A percentile compares a stretch with the other conserved stretches of the same genome.
phyloP scores from a whole-genome alignment of 2,888 invertebrate species.

The Onthophagus sagittarius region DNA sequence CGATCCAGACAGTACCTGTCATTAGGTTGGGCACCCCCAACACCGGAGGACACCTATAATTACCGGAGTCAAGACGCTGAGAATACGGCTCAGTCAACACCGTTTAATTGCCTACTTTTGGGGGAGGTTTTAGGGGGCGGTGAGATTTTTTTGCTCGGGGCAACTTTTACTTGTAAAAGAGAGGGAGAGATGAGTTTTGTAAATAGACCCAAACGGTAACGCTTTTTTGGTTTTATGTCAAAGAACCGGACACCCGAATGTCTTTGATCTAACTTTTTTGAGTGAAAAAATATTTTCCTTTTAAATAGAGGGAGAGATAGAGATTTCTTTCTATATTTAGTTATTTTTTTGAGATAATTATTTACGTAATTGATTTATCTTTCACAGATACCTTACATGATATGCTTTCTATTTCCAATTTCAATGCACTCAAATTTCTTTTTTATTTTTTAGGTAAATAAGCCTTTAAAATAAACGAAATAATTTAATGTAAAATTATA shows the following conservation, averaged over 20 bases:
- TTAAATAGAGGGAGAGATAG: background rate
- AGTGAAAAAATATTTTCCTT: background rate
- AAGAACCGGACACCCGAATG: background rate
- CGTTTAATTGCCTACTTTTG: slow-evolving; percentile 6
- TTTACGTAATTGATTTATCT: no score
- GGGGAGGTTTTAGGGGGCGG: background rate
- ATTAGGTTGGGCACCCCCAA: slow-evolving; percentile 16
- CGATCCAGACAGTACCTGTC: slow-evolving; percentile 16
- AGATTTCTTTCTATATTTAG: background rate
- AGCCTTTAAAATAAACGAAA: background rate
- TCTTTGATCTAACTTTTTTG: background rate
- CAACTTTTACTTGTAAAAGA: background rate
- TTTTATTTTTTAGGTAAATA: background rate
- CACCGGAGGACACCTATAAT: slow-evolving; percentile 7
- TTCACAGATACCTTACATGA: no score
- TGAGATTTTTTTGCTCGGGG: background rate
- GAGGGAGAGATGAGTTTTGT: background rate
- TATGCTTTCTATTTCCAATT: no score
- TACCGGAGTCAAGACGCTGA: background rate
- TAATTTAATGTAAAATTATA: background rate
- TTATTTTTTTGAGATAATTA: background rate
- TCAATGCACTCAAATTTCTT: no score
- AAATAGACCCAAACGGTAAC: background rate
- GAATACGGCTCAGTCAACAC: background rate
- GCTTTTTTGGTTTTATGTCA: background rate